Percentiles rank a stretch among this genome's conserved stretches.
Conservation (phyloP, 2,888 invertebrate species). For the Apamea sordens region DNA sequence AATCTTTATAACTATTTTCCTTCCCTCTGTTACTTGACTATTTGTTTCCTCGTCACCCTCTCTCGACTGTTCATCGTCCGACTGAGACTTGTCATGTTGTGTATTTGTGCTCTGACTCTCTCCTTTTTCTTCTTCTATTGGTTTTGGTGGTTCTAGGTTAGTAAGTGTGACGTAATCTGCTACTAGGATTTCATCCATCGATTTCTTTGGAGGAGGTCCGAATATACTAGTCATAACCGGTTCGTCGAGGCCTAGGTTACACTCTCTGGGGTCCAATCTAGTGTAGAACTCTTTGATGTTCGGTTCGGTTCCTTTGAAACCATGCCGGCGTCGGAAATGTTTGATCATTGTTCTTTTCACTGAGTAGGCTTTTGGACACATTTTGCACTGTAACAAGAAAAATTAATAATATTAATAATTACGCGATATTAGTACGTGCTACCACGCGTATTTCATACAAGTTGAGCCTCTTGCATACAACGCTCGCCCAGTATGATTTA, state of each 20-base stretch:
- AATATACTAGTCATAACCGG: constrained; percentile 82
- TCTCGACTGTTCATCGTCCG: constrained; percentile 47
- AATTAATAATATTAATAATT: not conserved
- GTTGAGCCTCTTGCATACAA: not conserved
- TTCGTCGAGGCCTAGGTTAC: constrained; percentile 82
- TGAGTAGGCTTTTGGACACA: constrained; percentile 87
- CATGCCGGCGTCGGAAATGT: constrained; percentile 87
- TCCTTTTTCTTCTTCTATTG: not conserved
- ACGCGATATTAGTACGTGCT: not conserved
- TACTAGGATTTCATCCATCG: constrained; percentile 70
- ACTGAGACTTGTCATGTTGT: constrained; percentile 24
- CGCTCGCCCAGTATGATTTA: no score
- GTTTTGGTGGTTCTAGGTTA: constrained; percentile 47
- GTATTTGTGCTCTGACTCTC: constrained; percentile 30
- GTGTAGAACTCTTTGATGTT: constrained; percentile 78
- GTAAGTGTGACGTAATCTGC: constrained; percentile 76
- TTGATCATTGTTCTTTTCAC: constrained; percentile 85
- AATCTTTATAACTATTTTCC: constrained; percentile 52
- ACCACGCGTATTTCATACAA: not conserved
- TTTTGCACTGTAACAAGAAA: constrained; percentile 83
- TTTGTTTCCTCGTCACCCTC: constrained; percentile 47
- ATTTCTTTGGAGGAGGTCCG: constrained; percentile 80
- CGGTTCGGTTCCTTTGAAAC: constrained; percentile 73
- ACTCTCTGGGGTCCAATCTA: constrained; percentile 83
- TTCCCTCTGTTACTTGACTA: constrained; percentile 46